These are phyloP conservation scores for Semicossyphus pulcher DNA, from an alignment of 2,113 vertebrate species.

Conservation along the genomic window DNA sequence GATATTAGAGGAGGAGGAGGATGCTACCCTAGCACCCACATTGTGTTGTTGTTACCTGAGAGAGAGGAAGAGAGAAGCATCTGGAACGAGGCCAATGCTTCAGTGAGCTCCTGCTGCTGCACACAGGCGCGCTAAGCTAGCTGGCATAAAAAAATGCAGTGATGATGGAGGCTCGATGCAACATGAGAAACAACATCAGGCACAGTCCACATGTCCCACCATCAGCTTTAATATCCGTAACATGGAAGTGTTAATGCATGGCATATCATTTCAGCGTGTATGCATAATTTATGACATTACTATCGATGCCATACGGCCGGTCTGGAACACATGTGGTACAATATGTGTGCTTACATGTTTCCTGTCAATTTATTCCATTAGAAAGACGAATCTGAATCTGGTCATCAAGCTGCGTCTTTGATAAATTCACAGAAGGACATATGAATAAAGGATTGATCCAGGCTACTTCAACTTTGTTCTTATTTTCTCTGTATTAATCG, in stretches of 20 bases:
- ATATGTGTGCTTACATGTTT: slow-evolving; percentile 16
- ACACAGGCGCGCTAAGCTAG: slow-evolving; percentile 9
- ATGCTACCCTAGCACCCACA: slow-evolving; percentile 28
- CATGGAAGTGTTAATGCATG: slow-evolving; percentile 38
- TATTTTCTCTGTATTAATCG: no score
- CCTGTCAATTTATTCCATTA: slow-evolving; percentile 25
- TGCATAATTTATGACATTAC: slow-evolving; percentile 42
- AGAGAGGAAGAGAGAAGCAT: slow-evolving; percentile 33
- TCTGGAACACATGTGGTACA: slow-evolving; percentile 12
- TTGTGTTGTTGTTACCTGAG: slow-evolving; percentile 56
- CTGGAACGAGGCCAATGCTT: slow-evolving; percentile 59
- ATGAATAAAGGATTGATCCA: slow-evolving; percentile 17
- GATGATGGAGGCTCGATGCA: not conserved
- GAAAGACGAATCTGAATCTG: not conserved
- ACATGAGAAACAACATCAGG: slow-evolving; percentile 21
- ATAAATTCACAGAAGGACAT: slow-evolving; percentile 18
- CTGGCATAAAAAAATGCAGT: slow-evolving; percentile 11
- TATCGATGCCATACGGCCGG: slow-evolving; percentile 5
- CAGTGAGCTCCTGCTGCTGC: slow-evolving; percentile 46
- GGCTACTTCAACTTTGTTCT: no score
- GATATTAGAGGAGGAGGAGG: slow-evolving; percentile 45
- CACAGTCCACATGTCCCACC: slow-evolving; percentile 17
- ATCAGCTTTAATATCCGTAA: slow-evolving; percentile 20
- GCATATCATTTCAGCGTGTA: slow-evolving; percentile 36
- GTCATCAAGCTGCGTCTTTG: slow-evolving; percentile 20